Evolutionary conservation across 2,113 vertebrate species (phyloP).

Genomic region (Martes martes): DNA sequence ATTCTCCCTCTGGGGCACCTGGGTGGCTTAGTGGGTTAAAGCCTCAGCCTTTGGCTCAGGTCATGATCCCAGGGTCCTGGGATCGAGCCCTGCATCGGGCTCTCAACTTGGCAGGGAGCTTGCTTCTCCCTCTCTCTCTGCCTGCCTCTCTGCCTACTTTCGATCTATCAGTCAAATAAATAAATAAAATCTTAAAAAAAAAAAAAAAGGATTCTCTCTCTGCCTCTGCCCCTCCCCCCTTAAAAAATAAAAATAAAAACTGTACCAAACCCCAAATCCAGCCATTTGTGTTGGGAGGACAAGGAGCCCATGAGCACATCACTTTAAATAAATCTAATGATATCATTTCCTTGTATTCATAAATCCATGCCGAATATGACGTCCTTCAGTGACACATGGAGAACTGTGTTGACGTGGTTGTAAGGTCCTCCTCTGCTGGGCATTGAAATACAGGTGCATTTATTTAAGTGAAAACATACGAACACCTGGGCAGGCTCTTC

Average conservation of each 20-base stretch:
- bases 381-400: accelerated
- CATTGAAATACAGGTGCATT: background rate
- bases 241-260: background rate
- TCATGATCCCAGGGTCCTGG: too few species aligned
- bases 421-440: background rate
- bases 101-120: too few species aligned
- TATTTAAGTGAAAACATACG: background rate
- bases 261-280: background rate
- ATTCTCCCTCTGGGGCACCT: background rate
- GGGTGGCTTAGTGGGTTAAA: too few species aligned
- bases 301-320: too few species aligned
- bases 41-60: too few species aligned
- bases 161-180: too few species aligned
- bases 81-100: too few species aligned
- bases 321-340: background rate
- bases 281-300: background rate
- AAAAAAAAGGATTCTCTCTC: background rate
- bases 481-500: background rate
- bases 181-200: too few species aligned
- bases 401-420: background rate
- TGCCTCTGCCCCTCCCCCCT: background rate
- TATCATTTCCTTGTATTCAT: background rate
- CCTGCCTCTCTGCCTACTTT: too few species aligned
- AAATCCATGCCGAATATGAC: background rate
- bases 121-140: too few species aligned